These are phyloP conservation scores for Athene cunicularia DNA, from an alignment of 2,113 vertebrate genomes.

Conservation along the genomic window DNA sequence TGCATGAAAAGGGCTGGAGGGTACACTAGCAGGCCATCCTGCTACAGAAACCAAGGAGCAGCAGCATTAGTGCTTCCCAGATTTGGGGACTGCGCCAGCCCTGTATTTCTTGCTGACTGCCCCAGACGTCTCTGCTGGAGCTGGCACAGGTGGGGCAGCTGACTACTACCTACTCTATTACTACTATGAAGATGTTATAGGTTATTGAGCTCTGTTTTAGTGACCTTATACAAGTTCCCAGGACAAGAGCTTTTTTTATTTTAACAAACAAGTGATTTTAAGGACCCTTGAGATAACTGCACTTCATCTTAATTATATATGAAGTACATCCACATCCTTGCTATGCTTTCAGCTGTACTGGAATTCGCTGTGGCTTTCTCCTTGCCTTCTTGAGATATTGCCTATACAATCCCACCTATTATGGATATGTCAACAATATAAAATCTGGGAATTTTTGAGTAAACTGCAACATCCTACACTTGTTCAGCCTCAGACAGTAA, in stretches of 20 bases:
- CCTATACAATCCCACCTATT: not conserved
- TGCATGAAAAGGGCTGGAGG: not conserved
- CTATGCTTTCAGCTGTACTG: slow-evolving; percentile 1
- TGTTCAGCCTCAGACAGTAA: slow-evolving; percentile 59
- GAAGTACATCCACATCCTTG: not conserved
- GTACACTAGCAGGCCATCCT: not conserved
- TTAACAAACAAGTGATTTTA: slow-evolving; percentile 44
- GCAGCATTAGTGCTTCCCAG: not conserved
- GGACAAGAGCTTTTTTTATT: not conserved
- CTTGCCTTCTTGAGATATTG: not conserved
- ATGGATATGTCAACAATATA: not conserved
- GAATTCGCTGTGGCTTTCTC: not conserved
- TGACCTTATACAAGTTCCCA: slow-evolving; percentile 33
- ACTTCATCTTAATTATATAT: slow-evolving; percentile 52
- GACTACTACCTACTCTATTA: not conserved
- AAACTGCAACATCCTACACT: slow-evolving; percentile 51
- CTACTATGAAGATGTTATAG: not conserved
- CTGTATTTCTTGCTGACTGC: not conserved
- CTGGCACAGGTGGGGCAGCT: not conserved
- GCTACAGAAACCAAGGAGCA: not conserved
- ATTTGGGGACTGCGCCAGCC: not conserved
- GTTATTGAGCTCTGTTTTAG: not conserved
- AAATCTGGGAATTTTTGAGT: not conserved
- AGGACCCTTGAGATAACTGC: slow-evolving; percentile 38
- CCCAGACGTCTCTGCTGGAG: not conserved